Evolutionary conservation across 1,140 invertebrate species (phyloP), one percentile per base, ranked within the genome.

Genomic region (Laodelphax striatellus): DNA sequence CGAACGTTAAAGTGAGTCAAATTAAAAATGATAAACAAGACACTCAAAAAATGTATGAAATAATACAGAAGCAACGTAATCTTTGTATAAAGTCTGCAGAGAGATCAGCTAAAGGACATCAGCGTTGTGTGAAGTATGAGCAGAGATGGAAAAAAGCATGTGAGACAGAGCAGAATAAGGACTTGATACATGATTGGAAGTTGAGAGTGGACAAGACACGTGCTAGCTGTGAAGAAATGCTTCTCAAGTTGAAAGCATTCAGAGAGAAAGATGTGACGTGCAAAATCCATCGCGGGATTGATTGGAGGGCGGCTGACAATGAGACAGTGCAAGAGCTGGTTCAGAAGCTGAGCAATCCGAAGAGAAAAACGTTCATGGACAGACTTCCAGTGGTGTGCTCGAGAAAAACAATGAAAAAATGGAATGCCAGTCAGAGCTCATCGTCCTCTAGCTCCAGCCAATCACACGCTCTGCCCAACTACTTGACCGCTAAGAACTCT

Each of bases 221-320:
- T 57, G 55, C 42, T 17, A 62, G 24, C n/a, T 62, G 60, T 43
- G 60, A 62, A 17, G 55, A 62, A 42, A 62, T 62, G 60, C 42
- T 62, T 17, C 41, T 52, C n/a, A 62, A 62, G 31, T 52, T 62
- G 50, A 62, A 57, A 52, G 60, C 52, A 13, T 50, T 62, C 14
- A 62, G 46, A 46, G 60, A 62, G 11, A 52, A 44, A 22, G 55
- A 62, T 41, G 17, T 50, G 2, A 62, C 52, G 1, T 56, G 16
- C 10, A 57, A 57, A 44, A 22, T 43, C 21, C 14, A 34, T 13
- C 55, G 46, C 19, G 60, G 60, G n/a, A 57, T 57, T 11, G 46
- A 50, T 44, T 62, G 60, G 60, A 57, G 57, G 43, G 54, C 53
- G 16, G 55, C 55, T 1, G 59, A 60, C 19, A 55, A 55, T 19